These are phyloP conservation scores for Zygaena filipendulae DNA, from an alignment of 2,888 invertebrate species.

Conservation along the genomic window DNA sequence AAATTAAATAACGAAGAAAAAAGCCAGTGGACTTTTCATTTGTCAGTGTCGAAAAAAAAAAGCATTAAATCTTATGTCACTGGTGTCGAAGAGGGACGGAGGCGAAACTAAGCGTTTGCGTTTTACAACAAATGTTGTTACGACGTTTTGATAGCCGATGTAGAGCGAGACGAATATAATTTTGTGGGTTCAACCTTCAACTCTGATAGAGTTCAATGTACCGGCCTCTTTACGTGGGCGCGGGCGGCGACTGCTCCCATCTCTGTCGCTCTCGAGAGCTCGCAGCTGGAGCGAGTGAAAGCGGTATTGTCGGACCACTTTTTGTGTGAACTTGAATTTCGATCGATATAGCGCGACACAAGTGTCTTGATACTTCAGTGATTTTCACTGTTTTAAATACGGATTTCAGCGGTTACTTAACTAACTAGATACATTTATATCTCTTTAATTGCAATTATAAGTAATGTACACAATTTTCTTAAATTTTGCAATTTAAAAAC, in stretches of 20 bases:
- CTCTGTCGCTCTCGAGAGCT: slow-evolving; percentile 24
- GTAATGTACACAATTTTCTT: too few species aligned
- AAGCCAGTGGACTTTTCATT: too few species aligned
- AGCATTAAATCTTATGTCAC: too few species aligned
- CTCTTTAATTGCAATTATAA: too few species aligned
- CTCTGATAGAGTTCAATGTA: slow-evolving; percentile 47
- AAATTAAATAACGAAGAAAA: too few species aligned
- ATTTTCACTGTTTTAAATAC: too few species aligned
- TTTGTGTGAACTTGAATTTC: slow-evolving; percentile 60
- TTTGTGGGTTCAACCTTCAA: slow-evolving; percentile 30
- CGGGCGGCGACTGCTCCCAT: slow-evolving; percentile 34
- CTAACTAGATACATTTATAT: too few species aligned
- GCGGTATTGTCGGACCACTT: slow-evolving; percentile 39
- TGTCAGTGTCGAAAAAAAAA: too few species aligned
- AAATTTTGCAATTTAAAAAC: slow-evolving; percentile 5
- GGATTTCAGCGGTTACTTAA: too few species aligned
- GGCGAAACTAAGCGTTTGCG: too few species aligned
- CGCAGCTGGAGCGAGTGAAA: slow-evolving; percentile 25
- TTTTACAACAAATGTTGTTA: too few species aligned
- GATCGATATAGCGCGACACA: slow-evolving; percentile 45
- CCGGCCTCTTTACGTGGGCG: slow-evolving; percentile 58
- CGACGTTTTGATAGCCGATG: slow-evolving; percentile 25
- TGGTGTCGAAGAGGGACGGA: too few species aligned
- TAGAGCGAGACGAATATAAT: slow-evolving; percentile 35
- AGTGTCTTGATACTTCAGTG: slow-evolving; percentile 39